A percentile compares a stretch with the other conserved stretches of the same genome.
Evolutionary conservation across 1,140 invertebrate genomes (phyloP).

Genomic region (Pomacea maculata): DNA sequence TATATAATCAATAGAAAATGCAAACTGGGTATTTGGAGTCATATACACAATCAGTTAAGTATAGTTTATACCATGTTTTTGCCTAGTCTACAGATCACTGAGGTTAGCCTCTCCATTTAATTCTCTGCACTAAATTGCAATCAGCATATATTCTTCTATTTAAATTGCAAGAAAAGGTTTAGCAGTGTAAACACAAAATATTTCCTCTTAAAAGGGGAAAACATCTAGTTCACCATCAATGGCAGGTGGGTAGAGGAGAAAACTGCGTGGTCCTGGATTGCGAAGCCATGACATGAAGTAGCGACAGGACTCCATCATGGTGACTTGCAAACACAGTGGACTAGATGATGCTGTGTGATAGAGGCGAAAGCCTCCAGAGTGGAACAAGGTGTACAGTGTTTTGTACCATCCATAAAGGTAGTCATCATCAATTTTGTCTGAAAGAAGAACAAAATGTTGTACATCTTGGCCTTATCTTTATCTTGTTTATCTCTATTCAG

Average conservation of each 20-base stretch:
- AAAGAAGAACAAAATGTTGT: constrained; percentile 17
- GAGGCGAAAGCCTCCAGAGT: constrained; percentile 50
- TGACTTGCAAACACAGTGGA: constrained; percentile 60
- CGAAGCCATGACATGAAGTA: constrained; percentile 60
- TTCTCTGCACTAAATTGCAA: too few relatives aligned
- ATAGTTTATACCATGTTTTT: too few relatives aligned
- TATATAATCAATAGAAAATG: too few relatives aligned
- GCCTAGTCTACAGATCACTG: too few relatives aligned
- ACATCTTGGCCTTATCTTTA: neutral
- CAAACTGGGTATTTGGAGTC: too few relatives aligned
- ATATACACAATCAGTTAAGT: too few relatives aligned
- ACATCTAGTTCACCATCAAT: constrained; percentile 51
- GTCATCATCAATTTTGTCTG: constrained; percentile 63
- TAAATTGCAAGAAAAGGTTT: too few relatives aligned
- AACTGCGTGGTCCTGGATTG: constrained; percentile 51
- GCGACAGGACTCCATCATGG: constrained; percentile 62
- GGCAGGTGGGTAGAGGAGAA: constrained; percentile 58
- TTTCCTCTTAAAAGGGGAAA: too few relatives aligned
- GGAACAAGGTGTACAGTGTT: constrained; percentile 56
- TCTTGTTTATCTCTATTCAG: neutral
- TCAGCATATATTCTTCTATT: too few relatives aligned
- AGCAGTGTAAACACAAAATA: too few relatives aligned
- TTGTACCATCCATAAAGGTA: constrained; percentile 61
- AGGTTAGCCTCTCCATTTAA: too few relatives aligned
- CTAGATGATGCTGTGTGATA: constrained; percentile 58